A percentile compares a stretch with the other conserved stretches of the same genome.
phyloP scores from a whole-genome alignment of 2,113 vertebrate genomes.

The Tachycineta bicolor region DNA sequence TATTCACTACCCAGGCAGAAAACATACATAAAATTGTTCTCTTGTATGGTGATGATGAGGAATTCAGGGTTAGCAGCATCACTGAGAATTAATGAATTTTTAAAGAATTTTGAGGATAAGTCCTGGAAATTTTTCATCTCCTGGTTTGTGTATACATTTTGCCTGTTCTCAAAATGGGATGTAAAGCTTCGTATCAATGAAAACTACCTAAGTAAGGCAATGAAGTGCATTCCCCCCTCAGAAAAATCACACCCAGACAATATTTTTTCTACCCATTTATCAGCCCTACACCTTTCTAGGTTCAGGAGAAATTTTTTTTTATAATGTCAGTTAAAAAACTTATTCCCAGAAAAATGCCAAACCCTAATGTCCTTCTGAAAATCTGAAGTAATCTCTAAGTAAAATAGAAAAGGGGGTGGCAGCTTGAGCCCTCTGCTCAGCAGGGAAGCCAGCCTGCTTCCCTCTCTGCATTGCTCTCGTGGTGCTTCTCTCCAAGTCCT shows the following conservation, averaged over 20 bases:
- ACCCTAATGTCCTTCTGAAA: background rate
- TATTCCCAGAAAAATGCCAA: background rate
- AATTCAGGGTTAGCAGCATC: background rate
- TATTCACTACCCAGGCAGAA: background rate
- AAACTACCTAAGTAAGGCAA: background rate
- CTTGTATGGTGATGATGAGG: background rate
- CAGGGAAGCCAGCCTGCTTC: background rate
- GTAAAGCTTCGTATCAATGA: background rate
- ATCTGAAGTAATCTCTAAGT: background rate
- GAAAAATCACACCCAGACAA: background rate
- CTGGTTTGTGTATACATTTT: background rate
- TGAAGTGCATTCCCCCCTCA: accelerated
- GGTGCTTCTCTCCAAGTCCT: background rate
- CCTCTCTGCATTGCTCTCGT: accelerated
- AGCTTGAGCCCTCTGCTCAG: background rate
- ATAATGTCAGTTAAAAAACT: background rate
- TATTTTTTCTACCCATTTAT: background rate
- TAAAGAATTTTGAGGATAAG: background rate
- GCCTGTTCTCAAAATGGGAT: background rate
- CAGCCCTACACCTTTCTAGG: background rate
- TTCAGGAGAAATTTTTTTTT: background rate
- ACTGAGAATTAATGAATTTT: background rate
- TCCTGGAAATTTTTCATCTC: background rate
- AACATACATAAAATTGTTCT: background rate
- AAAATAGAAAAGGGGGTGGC: accelerated